These are phyloP conservation scores for Puntigrus tetrazona DNA, from an alignment of 2,113 vertebrate species.

Conservation along the genomic window DNA sequence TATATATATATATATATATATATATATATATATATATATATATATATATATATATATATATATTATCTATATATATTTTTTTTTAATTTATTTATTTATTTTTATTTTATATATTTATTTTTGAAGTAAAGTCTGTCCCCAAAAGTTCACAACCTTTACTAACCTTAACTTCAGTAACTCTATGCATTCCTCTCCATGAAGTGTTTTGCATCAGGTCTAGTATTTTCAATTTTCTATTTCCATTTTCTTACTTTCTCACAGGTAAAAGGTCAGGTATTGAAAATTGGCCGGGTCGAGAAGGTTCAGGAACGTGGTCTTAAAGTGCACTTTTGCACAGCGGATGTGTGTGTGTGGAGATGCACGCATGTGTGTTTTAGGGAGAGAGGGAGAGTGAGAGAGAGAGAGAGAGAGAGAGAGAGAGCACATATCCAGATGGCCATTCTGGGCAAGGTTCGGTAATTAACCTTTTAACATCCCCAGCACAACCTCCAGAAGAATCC, in stretches of 20 bases:
- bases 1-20: neutral
- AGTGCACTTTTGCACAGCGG: neutral
- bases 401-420: constrained; percentile 36
- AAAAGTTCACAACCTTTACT: neutral
- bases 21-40: neutral
- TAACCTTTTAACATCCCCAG: constrained; percentile 62
- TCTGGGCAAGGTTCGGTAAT: constrained; percentile 65
- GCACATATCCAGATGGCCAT: constrained; percentile 62
- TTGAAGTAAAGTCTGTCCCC: neutral
- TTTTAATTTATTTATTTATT: too few relatives aligned
- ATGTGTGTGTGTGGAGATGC: constrained; percentile 17
- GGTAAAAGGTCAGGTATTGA: constrained; percentile 17
- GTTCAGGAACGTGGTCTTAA: constrained; percentile 16
- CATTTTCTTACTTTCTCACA: neutral
- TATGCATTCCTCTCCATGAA: neutral
- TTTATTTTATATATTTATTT: neutral
- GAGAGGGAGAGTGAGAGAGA: constrained; percentile 39
- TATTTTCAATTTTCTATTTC: neutral
- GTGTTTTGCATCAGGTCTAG: neutral
- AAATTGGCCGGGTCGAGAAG: neutral
- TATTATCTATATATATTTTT: too few relatives aligned
- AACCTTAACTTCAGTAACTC: neutral
- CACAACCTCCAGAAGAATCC: constrained; percentile 49
- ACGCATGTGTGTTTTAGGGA: constrained; percentile 28
- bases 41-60: neutral